Conservation (phyloP, 2,113 vertebrate species). For the Okapia johnstoni region DNA sequence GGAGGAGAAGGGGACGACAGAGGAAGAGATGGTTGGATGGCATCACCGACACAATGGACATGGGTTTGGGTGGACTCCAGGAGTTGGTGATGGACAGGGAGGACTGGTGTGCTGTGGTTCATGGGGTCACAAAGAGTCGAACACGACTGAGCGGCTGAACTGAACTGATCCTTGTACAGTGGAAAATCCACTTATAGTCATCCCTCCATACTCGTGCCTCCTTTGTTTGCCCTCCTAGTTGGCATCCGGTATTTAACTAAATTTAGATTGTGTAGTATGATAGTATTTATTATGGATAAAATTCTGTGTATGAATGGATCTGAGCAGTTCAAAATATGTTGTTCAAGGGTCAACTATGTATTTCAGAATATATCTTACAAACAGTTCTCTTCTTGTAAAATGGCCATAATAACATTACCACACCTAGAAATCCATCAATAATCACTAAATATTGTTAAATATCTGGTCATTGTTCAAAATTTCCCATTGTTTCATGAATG, state of each 20-base stretch:
- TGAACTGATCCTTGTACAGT: background rate
- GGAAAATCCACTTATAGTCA: background rate
- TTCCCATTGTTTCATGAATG: background rate
- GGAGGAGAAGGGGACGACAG: background rate
- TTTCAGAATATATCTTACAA: background rate
- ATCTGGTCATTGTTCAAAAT: background rate
- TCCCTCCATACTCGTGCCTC: background rate
- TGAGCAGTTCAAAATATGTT: background rate
- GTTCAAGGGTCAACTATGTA: background rate
- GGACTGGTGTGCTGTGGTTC: rapidly evolving
- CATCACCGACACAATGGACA: background rate
- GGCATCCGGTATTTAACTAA: background rate
- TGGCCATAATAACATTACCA: background rate
- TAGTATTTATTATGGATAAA: background rate
- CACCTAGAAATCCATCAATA: background rate
- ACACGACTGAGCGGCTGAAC: background rate
- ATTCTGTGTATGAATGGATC: background rate
- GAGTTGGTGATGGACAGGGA: background rate
- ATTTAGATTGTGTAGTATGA: background rate
- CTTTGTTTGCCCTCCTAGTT: background rate
- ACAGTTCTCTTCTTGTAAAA: background rate
- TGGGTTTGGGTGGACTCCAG: background rate
- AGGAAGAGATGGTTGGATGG: background rate
- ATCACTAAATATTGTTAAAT: background rate
- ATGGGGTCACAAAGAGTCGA: background rate